Percentiles rank a stretch among this genome's conserved stretches.
These are phyloP conservation scores for Meloidogyne floridensis DNA, from an alignment of 1,140 invertebrate species.

Conservation along the genomic window DNA sequence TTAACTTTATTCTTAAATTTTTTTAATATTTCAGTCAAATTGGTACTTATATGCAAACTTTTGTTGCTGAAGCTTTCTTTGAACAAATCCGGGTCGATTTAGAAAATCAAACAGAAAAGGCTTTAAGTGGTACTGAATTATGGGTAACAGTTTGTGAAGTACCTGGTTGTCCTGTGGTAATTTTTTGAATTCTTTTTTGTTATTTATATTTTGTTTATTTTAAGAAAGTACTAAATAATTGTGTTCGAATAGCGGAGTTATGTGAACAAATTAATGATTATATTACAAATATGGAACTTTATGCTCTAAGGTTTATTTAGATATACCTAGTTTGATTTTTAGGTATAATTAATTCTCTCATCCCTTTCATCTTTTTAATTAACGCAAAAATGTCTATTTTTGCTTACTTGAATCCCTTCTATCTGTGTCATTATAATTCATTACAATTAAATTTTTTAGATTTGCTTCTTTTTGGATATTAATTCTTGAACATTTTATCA, in stretches of 20 bases:
- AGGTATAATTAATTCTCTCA: too few relatives aligned
- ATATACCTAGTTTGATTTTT: neutral
- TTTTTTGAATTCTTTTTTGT: constrained; percentile 22
- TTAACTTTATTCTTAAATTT: neutral
- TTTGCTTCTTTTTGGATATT: constrained; percentile 63
- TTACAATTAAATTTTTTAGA: constrained; percentile 21
- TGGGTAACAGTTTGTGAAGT: constrained; percentile 49
- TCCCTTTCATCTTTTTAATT: too few relatives aligned
- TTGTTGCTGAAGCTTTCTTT: constrained; percentile 59
- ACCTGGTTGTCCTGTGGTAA: constrained; percentile 39
- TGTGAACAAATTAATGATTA: constrained; percentile 58
- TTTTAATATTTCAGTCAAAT: constrained; percentile 29
- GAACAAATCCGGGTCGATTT: constrained; percentile 48
- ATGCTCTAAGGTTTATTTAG: constrained; percentile 41
- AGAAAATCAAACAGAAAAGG: constrained; percentile 50
- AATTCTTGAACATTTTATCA: constrained; percentile 57
- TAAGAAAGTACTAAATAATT: constrained; percentile 53
- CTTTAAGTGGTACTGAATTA: constrained; percentile 43
- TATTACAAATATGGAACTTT: constrained; percentile 55
- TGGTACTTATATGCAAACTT: constrained; percentile 50
- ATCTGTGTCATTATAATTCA: neutral
- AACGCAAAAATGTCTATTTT: too few relatives aligned
- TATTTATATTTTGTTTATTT: constrained; percentile 20
- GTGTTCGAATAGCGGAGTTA: constrained; percentile 51
- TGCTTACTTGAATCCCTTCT: too few relatives aligned